Percentiles rank a stretch among this genome's conserved stretches.
Evolutionary conservation across 2,113 vertebrate species (phyloP).

Genomic region (Stictonetta naevosa): DNA sequence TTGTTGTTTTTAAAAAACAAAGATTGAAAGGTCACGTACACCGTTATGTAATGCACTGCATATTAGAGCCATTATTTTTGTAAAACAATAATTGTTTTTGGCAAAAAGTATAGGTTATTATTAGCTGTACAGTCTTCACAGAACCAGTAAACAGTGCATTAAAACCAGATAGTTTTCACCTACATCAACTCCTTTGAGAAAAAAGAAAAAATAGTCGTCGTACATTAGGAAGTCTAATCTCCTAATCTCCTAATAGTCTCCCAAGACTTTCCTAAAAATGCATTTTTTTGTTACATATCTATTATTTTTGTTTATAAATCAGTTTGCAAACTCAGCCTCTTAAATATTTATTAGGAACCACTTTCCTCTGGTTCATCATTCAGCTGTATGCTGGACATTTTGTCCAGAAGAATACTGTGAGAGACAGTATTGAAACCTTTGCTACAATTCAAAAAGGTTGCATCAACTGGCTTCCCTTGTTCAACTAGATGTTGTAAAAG

Average conservation of each 20-base stretch:
- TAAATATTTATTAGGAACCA: background rate
- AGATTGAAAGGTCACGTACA: background rate
- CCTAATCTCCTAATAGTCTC: background rate
- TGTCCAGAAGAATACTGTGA: too few relatives aligned
- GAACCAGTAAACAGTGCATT: background rate
- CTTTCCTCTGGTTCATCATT: background rate
- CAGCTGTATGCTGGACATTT: too few relatives aligned
- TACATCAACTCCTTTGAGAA: background rate
- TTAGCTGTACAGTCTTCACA: background rate
- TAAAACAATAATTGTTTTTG: background rate
- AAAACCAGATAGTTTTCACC: background rate
- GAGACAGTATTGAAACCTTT: too few relatives aligned
- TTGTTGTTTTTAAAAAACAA: background rate
- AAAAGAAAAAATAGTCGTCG: background rate
- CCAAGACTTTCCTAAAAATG: background rate
- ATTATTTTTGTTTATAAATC: background rate
- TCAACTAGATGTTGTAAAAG: background rate
- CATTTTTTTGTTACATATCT: background rate
- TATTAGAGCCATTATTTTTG: background rate
- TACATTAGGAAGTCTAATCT: background rate
- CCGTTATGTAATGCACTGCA: background rate
- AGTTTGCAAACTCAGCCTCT: background rate
- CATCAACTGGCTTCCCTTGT: too few relatives aligned
- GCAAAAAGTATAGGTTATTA: background rate
- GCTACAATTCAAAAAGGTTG: too few relatives aligned